Conservation (phyloP, 2,797 vertebrate species). For the Paedocypris micromegethes region DNA sequence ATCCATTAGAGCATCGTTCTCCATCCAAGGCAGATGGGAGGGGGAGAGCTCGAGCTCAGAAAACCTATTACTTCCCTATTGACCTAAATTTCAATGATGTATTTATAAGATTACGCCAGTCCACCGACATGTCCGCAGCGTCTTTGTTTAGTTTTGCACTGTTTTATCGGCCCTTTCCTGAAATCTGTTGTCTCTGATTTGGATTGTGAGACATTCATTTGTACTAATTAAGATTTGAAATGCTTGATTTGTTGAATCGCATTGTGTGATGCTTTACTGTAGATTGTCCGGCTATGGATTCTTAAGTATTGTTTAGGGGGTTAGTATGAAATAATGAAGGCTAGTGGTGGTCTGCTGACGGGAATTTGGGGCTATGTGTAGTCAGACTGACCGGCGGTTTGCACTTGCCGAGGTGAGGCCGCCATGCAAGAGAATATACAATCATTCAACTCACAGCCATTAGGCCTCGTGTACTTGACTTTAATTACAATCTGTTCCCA, state of each 20-base stretch:
- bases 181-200: conserved; percentile 13
- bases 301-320: neutral
- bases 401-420: conserved; percentile 14
- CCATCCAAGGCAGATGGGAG: conserved; percentile 42
- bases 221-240: conserved; percentile 21
- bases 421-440: conserved; percentile 13
- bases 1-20: conserved; percentile 54
- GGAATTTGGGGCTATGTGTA: conserved; percentile 14
- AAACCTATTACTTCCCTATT: conserved; percentile 51
- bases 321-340: neutral
- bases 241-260: neutral
- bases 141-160: conserved; percentile 29
- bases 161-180: neutral
- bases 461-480: neutral
- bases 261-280: neutral
- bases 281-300: neutral
- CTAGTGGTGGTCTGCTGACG: conserved; percentile 3
- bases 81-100: conserved; percentile 54
- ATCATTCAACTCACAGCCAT: neutral
- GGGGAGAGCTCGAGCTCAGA: conserved; percentile 23
- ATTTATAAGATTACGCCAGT: conserved; percentile 47
- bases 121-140: conserved; percentile 32
- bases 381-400: conserved; percentile 13
- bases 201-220: conserved; percentile 4
- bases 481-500: neutral